Percentiles rank a stretch among this genome's conserved stretches.
phyloP scores from a whole-genome alignment of 2,113 vertebrate genomes.

The Tapirus terrestris region DNA sequence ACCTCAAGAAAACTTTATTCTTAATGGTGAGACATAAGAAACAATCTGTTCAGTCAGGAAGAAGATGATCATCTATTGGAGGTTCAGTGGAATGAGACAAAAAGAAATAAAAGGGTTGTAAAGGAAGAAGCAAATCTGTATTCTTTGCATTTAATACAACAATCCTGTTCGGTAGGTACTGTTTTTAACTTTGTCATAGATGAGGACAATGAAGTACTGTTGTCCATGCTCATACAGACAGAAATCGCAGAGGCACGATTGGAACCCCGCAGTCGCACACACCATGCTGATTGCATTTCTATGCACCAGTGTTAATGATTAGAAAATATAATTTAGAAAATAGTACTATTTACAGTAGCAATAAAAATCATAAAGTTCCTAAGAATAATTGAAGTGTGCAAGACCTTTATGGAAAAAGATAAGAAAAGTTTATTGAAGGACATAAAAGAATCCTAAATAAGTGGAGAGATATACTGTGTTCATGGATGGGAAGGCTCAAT shows the following conservation, averaged over 20 bases:
- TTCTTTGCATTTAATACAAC: background rate
- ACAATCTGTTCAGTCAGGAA: background rate
- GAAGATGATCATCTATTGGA: background rate
- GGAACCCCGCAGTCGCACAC: background rate
- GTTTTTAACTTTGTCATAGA: background rate
- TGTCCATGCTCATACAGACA: background rate
- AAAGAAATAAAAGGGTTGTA: background rate
- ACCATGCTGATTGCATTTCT: background rate
- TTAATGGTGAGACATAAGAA: constrained; percentile 9
- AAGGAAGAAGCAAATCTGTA: background rate
- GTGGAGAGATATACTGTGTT: background rate
- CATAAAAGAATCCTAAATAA: background rate
- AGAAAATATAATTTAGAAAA: background rate
- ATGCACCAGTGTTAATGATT: background rate
- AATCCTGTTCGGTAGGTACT: background rate
- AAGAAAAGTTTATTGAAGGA: constrained; percentile 9
- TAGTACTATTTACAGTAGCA: background rate
- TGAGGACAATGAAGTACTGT: background rate
- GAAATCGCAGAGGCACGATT: background rate
- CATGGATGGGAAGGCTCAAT: background rate
- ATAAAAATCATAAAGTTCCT: background rate
- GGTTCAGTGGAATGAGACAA: background rate
- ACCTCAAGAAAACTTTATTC: background rate
- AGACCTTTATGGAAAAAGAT: background rate
- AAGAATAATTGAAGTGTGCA: background rate